Conservation (phyloP, 2,797 vertebrate species). For the Catostomus latipinnis region DNA sequence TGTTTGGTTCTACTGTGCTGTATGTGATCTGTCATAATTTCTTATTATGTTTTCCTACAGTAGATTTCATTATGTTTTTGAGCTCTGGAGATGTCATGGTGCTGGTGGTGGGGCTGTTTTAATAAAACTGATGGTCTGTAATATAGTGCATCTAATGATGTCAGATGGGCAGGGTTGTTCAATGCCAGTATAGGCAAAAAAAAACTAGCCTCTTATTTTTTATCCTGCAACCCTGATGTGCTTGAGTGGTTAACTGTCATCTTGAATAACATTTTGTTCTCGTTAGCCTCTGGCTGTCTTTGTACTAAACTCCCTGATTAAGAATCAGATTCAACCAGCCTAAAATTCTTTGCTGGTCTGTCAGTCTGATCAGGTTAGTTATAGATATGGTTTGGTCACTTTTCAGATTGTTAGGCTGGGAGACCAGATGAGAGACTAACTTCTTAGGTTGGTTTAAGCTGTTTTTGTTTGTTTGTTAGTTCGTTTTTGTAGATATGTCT, state of each 20-base stretch:
- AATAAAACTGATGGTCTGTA: slow-evolving; percentile 29
- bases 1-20: slow-evolving; percentile 18
- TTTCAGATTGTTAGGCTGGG: too few relatives aligned
- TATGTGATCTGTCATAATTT: slow-evolving; percentile 20
- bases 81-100: slow-evolving; percentile 32
- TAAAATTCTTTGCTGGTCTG: too few relatives aligned
- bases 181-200: background rate
- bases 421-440: too few relatives aligned
- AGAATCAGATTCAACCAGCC: too few relatives aligned
- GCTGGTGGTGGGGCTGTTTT: slow-evolving; percentile 42
- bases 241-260: background rate
- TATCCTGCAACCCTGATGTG: background rate
- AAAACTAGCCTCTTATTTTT: background rate
- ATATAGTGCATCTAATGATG: background rate
- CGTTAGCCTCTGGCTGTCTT: too few relatives aligned
- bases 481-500: too few relatives aligned
- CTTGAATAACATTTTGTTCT: too few relatives aligned
- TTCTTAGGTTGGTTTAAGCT: too few relatives aligned
- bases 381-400: too few relatives aligned
- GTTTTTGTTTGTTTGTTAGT: too few relatives aligned
- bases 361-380: too few relatives aligned
- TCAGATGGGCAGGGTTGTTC: background rate
- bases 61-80: slow-evolving; percentile 24
- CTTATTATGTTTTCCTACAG: slow-evolving; percentile 26
- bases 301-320: too few relatives aligned